Percentiles rank a stretch among this genome's conserved stretches.
Evolutionary conservation across 2,113 vertebrate genomes (phyloP).

Genomic region (Brienomyrus brachyistius): DNA sequence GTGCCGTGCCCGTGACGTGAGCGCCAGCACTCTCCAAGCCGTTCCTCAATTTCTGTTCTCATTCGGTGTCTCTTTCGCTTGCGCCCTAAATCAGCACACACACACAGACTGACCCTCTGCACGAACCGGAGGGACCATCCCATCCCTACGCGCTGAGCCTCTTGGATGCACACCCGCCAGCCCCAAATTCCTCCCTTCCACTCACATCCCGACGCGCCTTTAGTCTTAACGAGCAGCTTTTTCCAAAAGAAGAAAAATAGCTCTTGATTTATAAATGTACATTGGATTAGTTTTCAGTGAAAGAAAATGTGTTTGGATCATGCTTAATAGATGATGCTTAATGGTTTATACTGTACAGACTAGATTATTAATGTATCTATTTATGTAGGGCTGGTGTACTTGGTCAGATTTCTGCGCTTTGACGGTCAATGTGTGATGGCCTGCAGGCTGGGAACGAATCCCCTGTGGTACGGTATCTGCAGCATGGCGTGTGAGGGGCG

Average conservation of each 20-base stretch:
- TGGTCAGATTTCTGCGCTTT: not conserved
- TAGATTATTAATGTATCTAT: slow-evolving; percentile 9
- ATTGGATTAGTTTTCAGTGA: slow-evolving; percentile 1
- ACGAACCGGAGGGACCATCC: slow-evolving; percentile 56
- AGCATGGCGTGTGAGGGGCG: not conserved
- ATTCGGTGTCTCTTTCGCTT: slow-evolving; percentile 13
- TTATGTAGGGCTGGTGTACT: not conserved
- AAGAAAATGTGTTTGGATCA: not conserved
- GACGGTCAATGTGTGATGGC: not conserved
- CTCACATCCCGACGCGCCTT: slow-evolving; percentile 27
- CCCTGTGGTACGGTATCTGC: not conserved
- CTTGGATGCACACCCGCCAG: not conserved
- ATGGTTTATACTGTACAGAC: slow-evolving; percentile 6
- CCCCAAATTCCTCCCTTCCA: not conserved
- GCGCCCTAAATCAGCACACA: slow-evolving; percentile 15
- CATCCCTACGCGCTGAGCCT: slow-evolving; percentile 62
- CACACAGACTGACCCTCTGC: slow-evolving; percentile 70
- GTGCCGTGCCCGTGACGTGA: slow-evolving; percentile 11
- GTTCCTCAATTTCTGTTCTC: not conserved
- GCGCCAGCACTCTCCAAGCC: slow-evolving; percentile 5
- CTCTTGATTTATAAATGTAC: not conserved
- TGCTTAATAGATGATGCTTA: not conserved
- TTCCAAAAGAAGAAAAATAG: not conserved
- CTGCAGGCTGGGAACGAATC: not conserved
- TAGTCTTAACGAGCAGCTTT: not conserved